Conservation (phyloP, 2,888 invertebrate species). For the Macrophya annulata region DNA sequence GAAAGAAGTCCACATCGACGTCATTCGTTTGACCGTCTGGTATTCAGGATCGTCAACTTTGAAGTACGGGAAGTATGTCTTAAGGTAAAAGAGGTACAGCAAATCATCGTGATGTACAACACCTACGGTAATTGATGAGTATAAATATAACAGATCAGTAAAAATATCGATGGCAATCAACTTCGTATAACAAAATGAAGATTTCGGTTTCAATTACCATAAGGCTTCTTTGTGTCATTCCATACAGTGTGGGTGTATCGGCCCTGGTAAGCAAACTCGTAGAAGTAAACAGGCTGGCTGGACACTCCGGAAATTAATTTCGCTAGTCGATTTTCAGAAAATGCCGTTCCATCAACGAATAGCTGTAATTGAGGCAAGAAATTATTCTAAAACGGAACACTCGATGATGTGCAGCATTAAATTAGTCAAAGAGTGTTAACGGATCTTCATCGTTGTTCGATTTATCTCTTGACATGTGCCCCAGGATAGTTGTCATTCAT, state of each 20-base stretch:
- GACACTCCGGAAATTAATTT: conserved; percentile 83
- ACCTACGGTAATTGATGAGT: conserved; percentile 68
- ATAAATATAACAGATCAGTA: neutral
- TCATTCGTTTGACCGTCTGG: conserved; percentile 77
- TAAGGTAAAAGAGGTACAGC: conserved; percentile 80
- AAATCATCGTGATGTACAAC: conserved; percentile 81
- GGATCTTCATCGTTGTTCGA: neutral
- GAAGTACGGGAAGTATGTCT: conserved; percentile 76
- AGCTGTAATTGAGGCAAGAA: conserved; percentile 74
- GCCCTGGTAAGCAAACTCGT: conserved; percentile 84
- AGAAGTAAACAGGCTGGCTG: conserved; percentile 83
- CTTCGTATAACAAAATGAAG: neutral
- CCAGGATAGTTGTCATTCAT: neutral
- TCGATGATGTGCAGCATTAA: neutral
- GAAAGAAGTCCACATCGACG: conserved; percentile 80
- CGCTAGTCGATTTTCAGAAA: conserved; percentile 83
- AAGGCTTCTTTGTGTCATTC: conserved; percentile 80
- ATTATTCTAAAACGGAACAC: neutral
- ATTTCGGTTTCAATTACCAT: conserved; percentile 73
- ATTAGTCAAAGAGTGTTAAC: neutral
- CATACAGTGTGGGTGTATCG: conserved; percentile 82
- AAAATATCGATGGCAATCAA: neutral
- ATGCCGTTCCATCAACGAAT: conserved; percentile 84
- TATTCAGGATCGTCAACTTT: conserved; percentile 78
- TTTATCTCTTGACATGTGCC: neutral